Conservation (phyloP, 2,113 vertebrate species). For the Chaenocephalus aceratus region DNA sequence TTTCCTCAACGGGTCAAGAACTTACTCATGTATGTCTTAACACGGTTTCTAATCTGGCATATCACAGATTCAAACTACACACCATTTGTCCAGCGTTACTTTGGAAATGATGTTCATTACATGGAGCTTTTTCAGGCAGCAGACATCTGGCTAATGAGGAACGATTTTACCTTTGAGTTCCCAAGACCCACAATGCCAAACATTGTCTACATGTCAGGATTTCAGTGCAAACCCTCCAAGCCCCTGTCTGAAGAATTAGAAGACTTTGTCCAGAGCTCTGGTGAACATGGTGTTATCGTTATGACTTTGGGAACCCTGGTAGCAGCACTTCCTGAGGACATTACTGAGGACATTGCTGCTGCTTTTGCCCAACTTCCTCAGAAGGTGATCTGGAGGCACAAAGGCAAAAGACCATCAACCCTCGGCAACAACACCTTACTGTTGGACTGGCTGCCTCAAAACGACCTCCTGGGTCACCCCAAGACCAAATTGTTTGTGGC, state of each 20-base stretch:
- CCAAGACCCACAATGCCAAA: conserved; percentile 78
- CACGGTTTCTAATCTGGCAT: conserved; percentile 19
- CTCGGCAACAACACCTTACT: conserved; percentile 70
- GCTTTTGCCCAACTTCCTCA: conserved; percentile 73
- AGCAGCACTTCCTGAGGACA: conserved; percentile 63
- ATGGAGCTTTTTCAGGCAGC: conserved; percentile 75
- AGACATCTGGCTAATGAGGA: conserved; percentile 79
- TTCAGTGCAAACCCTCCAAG: conserved; percentile 76
- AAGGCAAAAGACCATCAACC: conserved; percentile 64
- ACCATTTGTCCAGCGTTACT: conserved; percentile 66
- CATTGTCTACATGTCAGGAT: conserved; percentile 73
- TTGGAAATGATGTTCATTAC: conserved; percentile 64
- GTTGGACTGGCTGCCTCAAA: conserved; percentile 75
- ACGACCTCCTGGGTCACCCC: conserved; percentile 73
- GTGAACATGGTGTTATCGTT: conserved; percentile 71
- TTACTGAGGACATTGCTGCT: conserved; percentile 63
- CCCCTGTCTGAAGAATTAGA: conserved; percentile 68
- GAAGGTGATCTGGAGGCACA: conserved; percentile 72
- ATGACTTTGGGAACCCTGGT: conserved; percentile 75
- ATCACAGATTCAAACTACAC: conserved; percentile 39
- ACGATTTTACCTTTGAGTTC: conserved; percentile 75
- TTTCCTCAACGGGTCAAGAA: conserved; percentile 60
- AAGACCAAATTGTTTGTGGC: conserved; percentile 73
- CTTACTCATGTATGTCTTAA: conserved; percentile 28
- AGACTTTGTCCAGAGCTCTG: conserved; percentile 67